Evolutionary conservation across 2,888 invertebrate genomes (phyloP).

Genomic region (Cyrtodaria siliqua): DNA sequence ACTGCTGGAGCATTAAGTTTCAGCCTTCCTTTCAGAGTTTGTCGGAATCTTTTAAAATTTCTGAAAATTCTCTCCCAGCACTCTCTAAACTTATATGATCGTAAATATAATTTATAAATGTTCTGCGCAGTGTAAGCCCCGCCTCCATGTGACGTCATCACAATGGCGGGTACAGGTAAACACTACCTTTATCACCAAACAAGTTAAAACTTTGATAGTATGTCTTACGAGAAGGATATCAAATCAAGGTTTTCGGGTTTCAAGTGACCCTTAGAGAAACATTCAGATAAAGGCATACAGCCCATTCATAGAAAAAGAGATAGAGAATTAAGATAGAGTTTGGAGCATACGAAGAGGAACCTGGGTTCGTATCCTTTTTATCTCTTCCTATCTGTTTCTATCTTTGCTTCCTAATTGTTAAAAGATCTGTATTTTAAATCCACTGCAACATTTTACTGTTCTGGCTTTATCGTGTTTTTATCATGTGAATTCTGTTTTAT

Average conservation of each 20-base stretch:
- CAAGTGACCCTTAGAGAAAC: slow-evolving; percentile 63
- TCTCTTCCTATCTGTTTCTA: slow-evolving; percentile 22
- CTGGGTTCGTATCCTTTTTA: not conserved
- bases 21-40: slow-evolving; percentile 11
- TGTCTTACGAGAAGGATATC: slow-evolving; percentile 42
- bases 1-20: slow-evolving; percentile 30
- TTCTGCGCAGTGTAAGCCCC: slow-evolving; percentile 39
- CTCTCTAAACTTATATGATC: slow-evolving; percentile 33
- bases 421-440: slow-evolving; percentile 29
- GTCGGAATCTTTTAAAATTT: not conserved
- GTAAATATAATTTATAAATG: slow-evolving; percentile 22
- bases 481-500: slow-evolving; percentile 40
- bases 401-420: slow-evolving; percentile 34
- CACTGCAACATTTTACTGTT: slow-evolving; percentile 23
- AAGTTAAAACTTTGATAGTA: slow-evolving; percentile 56
- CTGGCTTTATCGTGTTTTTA: slow-evolving; percentile 32
- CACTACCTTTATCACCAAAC: slow-evolving; percentile 55
- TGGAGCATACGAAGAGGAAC: not conserved
- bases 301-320: too few species aligned
- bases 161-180: slow-evolving; percentile 65
- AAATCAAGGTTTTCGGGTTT: slow-evolving; percentile 51
- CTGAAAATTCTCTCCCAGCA: not conserved
- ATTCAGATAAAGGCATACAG: slow-evolving; percentile 35
- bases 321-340: too few species aligned
- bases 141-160: slow-evolving; percentile 56